phyloP scores from a whole-genome alignment of 2,113 vertebrate species.

The Strix aluco region DNA sequence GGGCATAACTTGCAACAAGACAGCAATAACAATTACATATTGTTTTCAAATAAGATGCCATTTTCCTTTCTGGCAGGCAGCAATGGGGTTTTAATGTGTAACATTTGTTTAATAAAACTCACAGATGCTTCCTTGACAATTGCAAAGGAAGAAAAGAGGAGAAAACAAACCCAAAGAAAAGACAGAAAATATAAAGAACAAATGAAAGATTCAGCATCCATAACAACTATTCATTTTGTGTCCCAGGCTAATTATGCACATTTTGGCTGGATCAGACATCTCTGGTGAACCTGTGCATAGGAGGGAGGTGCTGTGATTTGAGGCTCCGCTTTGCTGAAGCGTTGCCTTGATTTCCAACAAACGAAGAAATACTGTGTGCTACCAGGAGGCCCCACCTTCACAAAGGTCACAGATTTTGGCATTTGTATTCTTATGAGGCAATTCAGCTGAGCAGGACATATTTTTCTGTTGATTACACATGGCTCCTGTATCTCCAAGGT shows the following conservation, averaged over 20 bases:
- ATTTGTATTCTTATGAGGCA: not conserved
- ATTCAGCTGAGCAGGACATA: not conserved
- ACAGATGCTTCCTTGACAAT: constrained; percentile 52
- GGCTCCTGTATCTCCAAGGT: not conserved
- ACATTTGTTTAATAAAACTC: constrained; percentile 50
- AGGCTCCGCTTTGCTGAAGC: not conserved
- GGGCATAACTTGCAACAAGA: constrained; percentile 38
- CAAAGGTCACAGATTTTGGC: not conserved
- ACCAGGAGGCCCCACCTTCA: not conserved
- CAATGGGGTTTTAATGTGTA: constrained; percentile 28
- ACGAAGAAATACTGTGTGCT: not conserved
- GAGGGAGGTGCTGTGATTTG: not conserved
- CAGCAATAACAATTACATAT: constrained; percentile 50
- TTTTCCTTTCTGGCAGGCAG: constrained; percentile 54
- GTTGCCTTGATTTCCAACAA: not conserved
- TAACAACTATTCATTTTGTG: not conserved
- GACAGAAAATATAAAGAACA: not conserved
- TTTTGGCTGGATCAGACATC: not conserved
- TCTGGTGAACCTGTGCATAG: not conserved
- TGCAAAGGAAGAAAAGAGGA: constrained; percentile 1
- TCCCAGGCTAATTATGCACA: not conserved
- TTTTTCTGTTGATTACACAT: not conserved
- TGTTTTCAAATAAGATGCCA: constrained; percentile 49
- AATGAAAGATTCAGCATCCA: not conserved
- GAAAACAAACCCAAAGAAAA: constrained; percentile 13